phyloP scores from a whole-genome alignment of 2,113 vertebrate genomes.

The Vidua macroura region DNA sequence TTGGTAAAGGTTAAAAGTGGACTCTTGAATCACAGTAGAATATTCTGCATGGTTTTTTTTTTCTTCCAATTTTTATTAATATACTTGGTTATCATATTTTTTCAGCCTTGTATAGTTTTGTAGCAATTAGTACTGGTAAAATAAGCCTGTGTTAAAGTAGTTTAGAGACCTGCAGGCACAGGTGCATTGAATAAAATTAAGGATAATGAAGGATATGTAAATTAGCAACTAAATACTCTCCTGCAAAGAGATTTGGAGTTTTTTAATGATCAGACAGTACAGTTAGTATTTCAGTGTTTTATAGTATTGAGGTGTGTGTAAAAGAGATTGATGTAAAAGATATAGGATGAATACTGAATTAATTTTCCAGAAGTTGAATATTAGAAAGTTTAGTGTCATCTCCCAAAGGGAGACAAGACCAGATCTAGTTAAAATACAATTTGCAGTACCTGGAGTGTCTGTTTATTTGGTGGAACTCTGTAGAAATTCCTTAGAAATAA shows the following conservation, averaged over 20 bases:
- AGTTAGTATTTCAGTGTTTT: background rate
- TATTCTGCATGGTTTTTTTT: background rate
- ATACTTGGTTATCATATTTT: background rate
- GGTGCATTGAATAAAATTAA: background rate
- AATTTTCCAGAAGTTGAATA: background rate
- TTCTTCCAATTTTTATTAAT: background rate
- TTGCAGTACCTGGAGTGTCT: background rate
- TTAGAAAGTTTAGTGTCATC: background rate
- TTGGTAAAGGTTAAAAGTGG: background rate
- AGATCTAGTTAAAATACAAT: background rate
- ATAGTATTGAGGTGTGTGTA: background rate
- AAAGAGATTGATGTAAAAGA: background rate
- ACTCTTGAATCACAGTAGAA: background rate
- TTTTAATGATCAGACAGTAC: background rate
- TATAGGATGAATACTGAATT: background rate
- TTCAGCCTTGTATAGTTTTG: background rate
- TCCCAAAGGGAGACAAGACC: background rate
- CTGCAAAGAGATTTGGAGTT: background rate
- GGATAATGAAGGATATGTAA: background rate
- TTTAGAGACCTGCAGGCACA: background rate
- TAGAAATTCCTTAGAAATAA: background rate
- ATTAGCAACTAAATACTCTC: background rate
- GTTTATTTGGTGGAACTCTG: background rate
- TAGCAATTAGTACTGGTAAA: background rate
- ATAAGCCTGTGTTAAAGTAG: background rate